Base-by-base conservation (phyloP, 2,113 vertebrate species). In the Chaetorhynchus papuensis region DNA sequence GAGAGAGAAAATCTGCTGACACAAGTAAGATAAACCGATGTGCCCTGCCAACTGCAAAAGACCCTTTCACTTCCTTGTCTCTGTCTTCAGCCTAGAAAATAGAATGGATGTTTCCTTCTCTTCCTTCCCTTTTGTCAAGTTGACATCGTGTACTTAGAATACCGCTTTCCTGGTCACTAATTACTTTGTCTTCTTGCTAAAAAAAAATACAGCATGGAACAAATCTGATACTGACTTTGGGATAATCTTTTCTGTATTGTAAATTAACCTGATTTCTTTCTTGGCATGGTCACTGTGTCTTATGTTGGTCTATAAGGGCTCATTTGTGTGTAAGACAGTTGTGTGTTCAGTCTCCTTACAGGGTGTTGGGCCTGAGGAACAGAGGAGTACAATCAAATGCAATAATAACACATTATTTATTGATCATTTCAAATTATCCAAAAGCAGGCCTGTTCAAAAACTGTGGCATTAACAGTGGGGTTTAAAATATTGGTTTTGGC, bases 1-100 rank as follows among this genome's bases (percentile, higher is more conserved):
- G 98, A 99, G 75, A 98, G 98, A 71, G 98, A 98, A 80, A 97
- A 96, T 90, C 96, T 97, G 71, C 98, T 99, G 87, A 98, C 98
- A 92, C 98, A 99, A 98, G 99, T 99, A 99, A 99, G 99, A 96
- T 70, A 96, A 77, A 87, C 83, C 91, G 95, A 94, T 95, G 69
- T 89, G 76, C 93, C 91, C 95, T 94, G 49, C 92, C 93, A 97
- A 94, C 89, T 95, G 83, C 95, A 56, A 23, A 78, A 83, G 93
- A 83, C 39, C 78, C 87, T 96, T 79, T 89, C 71, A 84, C 93
- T 96, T 94, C 94, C 93, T 92, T 97, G 77, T 96, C 84, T 97
- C 35, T 97, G 2, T 93, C 94, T 97, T 95, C 92, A 87, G 57
- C 27, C 71, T 95, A 92, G 91, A 96, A 83, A 93, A 96, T 97